phyloP scores from a whole-genome alignment of 1,140 invertebrate species.

The Globodera rostochiensis region DNA sequence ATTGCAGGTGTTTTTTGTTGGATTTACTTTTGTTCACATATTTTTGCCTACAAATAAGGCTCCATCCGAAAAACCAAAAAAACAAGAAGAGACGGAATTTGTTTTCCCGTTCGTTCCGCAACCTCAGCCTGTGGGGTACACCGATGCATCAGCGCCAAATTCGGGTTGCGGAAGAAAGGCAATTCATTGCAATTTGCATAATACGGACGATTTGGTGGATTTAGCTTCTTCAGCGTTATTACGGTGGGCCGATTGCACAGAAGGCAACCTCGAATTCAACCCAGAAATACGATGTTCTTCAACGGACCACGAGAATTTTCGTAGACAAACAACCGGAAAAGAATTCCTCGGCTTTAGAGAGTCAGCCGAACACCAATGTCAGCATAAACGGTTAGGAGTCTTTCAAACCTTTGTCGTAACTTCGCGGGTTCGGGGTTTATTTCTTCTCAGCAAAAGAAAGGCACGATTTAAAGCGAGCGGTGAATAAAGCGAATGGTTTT shows the following conservation, averaged over 20 bases:
- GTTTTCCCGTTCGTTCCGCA: slow-evolving; percentile 6
- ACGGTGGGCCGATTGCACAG: slow-evolving; percentile 9
- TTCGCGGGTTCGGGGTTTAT: too few relatives aligned
- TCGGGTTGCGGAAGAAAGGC: slow-evolving; percentile 34
- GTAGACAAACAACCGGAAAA: slow-evolving; percentile 34
- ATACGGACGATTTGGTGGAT: not conserved
- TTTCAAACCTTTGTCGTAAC: too few relatives aligned
- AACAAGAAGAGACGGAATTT: slow-evolving; percentile 11
- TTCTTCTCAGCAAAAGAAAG: too few relatives aligned
- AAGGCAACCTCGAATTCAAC: not conserved
- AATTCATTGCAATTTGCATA: not conserved
- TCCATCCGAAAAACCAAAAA: slow-evolving; percentile 3
- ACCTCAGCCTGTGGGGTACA: slow-evolving; percentile 43
- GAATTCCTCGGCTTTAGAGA: not conserved
- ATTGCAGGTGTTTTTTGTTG: slow-evolving; percentile 20
- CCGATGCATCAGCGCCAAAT: slow-evolving; percentile 47
- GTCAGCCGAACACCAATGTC: not conserved
- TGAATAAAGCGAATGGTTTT: too few relatives aligned
- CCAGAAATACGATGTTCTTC: slow-evolving; percentile 44
- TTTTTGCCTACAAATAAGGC: slow-evolving; percentile 1
- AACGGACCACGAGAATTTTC: slow-evolving; percentile 43
- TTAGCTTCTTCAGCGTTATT: slow-evolving; percentile 39
- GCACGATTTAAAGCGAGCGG: too few relatives aligned
- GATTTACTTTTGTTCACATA: not conserved
- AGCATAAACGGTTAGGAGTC: not conserved